These are phyloP conservation scores for Leptestheria dahalacensis DNA, from an alignment of 1,140 invertebrate species.

Conservation along the genomic window DNA sequence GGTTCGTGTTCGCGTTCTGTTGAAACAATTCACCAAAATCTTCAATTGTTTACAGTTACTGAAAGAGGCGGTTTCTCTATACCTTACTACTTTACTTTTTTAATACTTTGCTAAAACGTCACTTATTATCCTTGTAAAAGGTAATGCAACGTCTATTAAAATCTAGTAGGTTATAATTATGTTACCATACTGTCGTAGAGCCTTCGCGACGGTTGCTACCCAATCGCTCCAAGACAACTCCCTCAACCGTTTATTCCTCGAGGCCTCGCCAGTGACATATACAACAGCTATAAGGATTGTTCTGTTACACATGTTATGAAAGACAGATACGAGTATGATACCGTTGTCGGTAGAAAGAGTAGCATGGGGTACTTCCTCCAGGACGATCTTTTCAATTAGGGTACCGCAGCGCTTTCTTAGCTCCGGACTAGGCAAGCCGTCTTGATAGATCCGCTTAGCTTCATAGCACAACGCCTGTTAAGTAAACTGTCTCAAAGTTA, in stretches of 20 bases:
- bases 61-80: too few relatives aligned
- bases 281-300: too few relatives aligned
- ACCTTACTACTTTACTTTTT: too few relatives aligned
- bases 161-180: too few relatives aligned
- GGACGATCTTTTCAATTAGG: constrained; percentile 38
- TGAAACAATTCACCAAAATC: constrained; percentile 9
- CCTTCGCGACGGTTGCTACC: background rate
- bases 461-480: constrained; percentile 55
- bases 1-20: constrained; percentile 37
- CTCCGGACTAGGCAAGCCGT: constrained; percentile 50
- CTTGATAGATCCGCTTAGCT: constrained; percentile 56
- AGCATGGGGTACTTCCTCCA: constrained; percentile 31
- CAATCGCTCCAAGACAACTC: background rate
- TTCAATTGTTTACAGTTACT: too few relatives aligned
- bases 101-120: too few relatives aligned
- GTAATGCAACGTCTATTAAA: too few relatives aligned
- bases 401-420: constrained; percentile 49
- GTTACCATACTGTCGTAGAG: constrained; percentile 10
- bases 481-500: background rate
- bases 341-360: too few relatives aligned
- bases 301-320: too few relatives aligned
- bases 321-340: too few relatives aligned
- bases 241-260: background rate
- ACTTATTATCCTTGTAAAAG: too few relatives aligned
- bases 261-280: too few relatives aligned